These are phyloP conservation scores for Thera britannica DNA, from an alignment of 2,888 invertebrate species.

Conservation along the genomic window DNA sequence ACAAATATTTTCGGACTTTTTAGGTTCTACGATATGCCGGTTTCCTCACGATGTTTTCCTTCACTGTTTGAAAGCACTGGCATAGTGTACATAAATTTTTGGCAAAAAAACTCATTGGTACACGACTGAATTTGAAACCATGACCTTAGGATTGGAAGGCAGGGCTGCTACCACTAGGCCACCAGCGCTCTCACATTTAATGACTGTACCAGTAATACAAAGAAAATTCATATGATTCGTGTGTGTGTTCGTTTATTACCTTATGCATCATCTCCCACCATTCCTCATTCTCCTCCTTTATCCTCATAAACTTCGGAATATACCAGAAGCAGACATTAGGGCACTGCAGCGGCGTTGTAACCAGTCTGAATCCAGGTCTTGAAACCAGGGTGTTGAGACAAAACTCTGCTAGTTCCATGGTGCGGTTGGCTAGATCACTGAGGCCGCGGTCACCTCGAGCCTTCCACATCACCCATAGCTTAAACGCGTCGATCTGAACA, in stretches of 20 bases:
- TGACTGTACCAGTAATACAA: not conserved
- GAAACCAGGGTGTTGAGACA: constrained; percentile 80
- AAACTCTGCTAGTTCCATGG: constrained; percentile 86
- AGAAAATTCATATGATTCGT: not conserved
- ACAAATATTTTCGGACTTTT: too few relatives aligned
- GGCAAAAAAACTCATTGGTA: too few relatives aligned
- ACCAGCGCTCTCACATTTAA: too few relatives aligned
- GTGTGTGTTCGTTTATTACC: constrained; percentile 55
- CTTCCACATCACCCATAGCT: constrained; percentile 97
- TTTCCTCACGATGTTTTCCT: too few relatives aligned
- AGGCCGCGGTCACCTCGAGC: constrained; percentile 89
- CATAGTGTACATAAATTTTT: too few relatives aligned
- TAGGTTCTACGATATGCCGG: too few relatives aligned
- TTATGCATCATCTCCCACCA: constrained; percentile 84
- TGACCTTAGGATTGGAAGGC: too few relatives aligned
- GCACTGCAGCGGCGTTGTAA: constrained; percentile 86
- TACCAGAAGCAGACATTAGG: constrained; percentile 97
- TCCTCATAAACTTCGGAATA: constrained; percentile 85
- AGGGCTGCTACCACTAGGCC: too few relatives aligned
- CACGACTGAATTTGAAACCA: too few relatives aligned
- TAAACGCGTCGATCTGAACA: constrained; percentile 91
- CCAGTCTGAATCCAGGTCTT: constrained; percentile 86
- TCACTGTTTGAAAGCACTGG: too few relatives aligned
- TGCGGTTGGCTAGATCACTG: constrained; percentile 85
- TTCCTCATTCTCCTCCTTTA: constrained; percentile 60